These are phyloP conservation scores for Lordiphosa collinella DNA, from an alignment of 1,140 invertebrate species.

Conservation along the genomic window DNA sequence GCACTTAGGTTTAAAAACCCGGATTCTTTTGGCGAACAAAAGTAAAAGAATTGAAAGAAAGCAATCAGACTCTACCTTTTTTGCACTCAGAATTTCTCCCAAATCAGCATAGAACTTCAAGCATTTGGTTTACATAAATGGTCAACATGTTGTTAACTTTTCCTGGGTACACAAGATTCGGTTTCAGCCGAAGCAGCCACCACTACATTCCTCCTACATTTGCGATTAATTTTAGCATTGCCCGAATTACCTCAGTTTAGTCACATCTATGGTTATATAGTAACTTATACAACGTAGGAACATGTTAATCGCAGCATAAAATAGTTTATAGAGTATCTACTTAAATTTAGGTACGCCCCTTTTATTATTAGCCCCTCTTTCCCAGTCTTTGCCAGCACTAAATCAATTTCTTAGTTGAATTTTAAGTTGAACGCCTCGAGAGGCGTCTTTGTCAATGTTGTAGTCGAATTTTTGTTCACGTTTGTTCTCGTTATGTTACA, in stretches of 20 bases:
- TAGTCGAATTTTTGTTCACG: constrained; percentile 77
- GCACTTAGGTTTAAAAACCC: too few species aligned
- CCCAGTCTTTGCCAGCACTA: constrained; percentile 37
- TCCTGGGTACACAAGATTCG: not conserved
- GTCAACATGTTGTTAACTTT: too few species aligned
- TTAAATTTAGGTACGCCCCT: too few species aligned
- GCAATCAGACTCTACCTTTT: too few species aligned
- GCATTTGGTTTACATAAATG: too few species aligned
- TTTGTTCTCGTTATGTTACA: constrained; percentile 74
- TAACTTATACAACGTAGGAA: constrained; percentile 66
- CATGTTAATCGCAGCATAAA: constrained; percentile 75
- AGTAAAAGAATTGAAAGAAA: too few species aligned
- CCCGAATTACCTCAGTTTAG: constrained; percentile 56
- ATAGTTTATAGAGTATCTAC: constrained; percentile 35
- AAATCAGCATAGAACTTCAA: too few species aligned
- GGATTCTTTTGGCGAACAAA: too few species aligned
- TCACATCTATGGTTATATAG: constrained; percentile 34
- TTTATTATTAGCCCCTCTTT: too few species aligned
- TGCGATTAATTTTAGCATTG: constrained; percentile 35
- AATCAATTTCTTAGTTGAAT: constrained; percentile 76
- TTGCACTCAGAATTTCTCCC: too few species aligned
- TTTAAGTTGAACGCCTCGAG: constrained; percentile 53
- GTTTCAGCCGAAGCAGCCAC: not conserved
- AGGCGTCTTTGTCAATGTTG: constrained; percentile 58
- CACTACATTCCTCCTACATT: constrained; percentile 24